These are phyloP conservation scores for Dasysyrphus tricinctus DNA, from an alignment of 2,888 invertebrate species.

Conservation along the genomic window DNA sequence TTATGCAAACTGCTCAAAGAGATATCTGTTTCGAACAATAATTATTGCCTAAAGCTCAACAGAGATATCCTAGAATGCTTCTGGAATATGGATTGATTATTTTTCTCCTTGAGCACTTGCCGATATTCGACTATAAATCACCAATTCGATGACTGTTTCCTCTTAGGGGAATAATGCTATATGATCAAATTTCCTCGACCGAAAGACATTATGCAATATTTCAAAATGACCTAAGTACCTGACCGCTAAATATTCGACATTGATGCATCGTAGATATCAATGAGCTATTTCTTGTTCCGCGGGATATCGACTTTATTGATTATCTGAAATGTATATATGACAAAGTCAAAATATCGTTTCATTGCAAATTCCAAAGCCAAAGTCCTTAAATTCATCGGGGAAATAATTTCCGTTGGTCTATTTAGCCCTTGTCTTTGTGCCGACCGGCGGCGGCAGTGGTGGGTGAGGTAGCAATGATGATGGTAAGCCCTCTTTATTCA, in stretches of 20 bases:
- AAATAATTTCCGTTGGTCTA: constrained; percentile 39
- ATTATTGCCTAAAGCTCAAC: too few species aligned
- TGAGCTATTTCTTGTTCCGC: not conserved
- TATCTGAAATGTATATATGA: constrained; percentile 1
- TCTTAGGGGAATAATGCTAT: not conserved
- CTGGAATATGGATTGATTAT: too few species aligned
- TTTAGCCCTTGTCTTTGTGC: not conserved
- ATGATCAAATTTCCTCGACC: not conserved
- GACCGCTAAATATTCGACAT: not conserved
- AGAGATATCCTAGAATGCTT: too few species aligned
- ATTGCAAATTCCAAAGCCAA: not conserved
- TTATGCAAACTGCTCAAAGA: too few species aligned
- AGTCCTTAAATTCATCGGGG: constrained; percentile 34
- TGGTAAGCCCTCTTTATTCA: constrained; percentile 8
- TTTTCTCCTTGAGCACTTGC: too few species aligned
- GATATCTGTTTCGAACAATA: too few species aligned
- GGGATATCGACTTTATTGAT: not conserved
- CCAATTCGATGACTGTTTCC: too few species aligned
- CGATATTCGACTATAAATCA: too few species aligned
- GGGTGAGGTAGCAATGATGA: too few species aligned
- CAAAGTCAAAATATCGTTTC: constrained; percentile 9
- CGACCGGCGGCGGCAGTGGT: not conserved
- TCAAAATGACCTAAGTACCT: not conserved
- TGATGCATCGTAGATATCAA: not conserved
- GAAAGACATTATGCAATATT: not conserved